Evolutionary conservation across 2,888 invertebrate genomes (phyloP).

Genomic region (Cheilosia impressa): DNA sequence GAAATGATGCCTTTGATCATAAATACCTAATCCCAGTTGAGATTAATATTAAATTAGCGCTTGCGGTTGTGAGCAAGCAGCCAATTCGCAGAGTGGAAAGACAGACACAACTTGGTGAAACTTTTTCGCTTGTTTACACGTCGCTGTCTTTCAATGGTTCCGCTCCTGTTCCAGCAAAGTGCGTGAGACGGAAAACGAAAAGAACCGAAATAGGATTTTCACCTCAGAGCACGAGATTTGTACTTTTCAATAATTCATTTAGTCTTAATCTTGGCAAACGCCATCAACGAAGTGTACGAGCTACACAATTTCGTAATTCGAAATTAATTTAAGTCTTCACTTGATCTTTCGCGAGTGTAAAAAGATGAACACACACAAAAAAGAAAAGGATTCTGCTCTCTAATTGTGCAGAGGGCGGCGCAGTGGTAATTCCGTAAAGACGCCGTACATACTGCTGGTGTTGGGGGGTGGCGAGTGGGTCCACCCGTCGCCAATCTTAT

Average conservation of each 20-base stretch:
- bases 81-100: conserved; percentile 34
- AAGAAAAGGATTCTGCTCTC: conserved; percentile 37
- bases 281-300: conserved; percentile 7
- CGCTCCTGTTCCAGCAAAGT: conserved; percentile 1
- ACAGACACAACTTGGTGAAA: conserved; percentile 51
- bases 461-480: neutral
- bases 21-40: conserved; percentile 20
- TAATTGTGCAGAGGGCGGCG: conserved; percentile 32
- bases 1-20: conserved; percentile 20
- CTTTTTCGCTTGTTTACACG: conserved; percentile 47
- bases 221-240: conserved; percentile 66
- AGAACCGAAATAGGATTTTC: conserved; percentile 59
- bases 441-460: conserved; percentile 1
- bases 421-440: conserved; percentile 46
- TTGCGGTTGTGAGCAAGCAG: neutral
- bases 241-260: conserved; percentile 73
- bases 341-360: conserved; percentile 65
- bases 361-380: conserved; percentile 9
- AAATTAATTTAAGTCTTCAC: conserved; percentile 73
- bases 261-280: conserved; percentile 45
- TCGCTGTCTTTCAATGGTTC: neutral
- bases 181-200: neutral
- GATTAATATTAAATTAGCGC: conserved; percentile 63
- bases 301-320: conserved; percentile 48
- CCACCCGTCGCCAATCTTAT: conserved; percentile 18